Base-by-base conservation (phyloP, 2,888 invertebrate species). In the Parnassius mnemosyne region DNA sequence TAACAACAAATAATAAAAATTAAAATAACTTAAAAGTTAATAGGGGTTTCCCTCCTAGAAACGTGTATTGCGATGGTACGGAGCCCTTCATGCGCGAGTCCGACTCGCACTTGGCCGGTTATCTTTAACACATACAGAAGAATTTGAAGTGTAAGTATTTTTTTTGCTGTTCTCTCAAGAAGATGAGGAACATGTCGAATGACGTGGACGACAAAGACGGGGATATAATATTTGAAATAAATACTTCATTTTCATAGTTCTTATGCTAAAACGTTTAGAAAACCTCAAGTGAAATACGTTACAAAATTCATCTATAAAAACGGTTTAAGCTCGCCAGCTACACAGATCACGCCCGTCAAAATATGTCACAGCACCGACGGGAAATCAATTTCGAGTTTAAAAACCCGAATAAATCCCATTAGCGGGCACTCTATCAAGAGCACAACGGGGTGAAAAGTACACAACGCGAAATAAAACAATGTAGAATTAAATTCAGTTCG, bases 371-470 rank as follows among this genome's bases (percentile, higher is more conserved):
- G 52, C 60, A 50, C 56, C 58, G 54, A 52, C 49, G 55, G 57
- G 64, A 64, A 64, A 64, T 64, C 60, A 60, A 64, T 60, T 60
- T 64, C 57, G 56, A 57, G 49, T 64, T 57, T 60, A 60, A 64
- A 64, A 64, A 60, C 61, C 61, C 56, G 60, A 65, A 65, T 57
- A 58, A 58, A 61, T 61, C 61, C 61, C 58, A 65, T 61, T 64
- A 61, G 57, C 64, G 34, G 54, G 60, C 60, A 53, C 57, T 60
- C 60, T 56, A 57, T 64, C 60, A 64, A 11, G 49, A 47, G 55
- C 43, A 46, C 25, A 49, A n/a, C 55, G 46, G 55, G 44, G 25
- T 34, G n/a, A 41, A 49, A 49, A 13, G 60, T 43, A 55, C 51
- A 51, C 50, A 50, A 53, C 42, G 58, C 53, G 41, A 54, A 55